Evolutionary conservation across 2,113 vertebrate genomes (phyloP).

Genomic region (Piaya cayana): DNA sequence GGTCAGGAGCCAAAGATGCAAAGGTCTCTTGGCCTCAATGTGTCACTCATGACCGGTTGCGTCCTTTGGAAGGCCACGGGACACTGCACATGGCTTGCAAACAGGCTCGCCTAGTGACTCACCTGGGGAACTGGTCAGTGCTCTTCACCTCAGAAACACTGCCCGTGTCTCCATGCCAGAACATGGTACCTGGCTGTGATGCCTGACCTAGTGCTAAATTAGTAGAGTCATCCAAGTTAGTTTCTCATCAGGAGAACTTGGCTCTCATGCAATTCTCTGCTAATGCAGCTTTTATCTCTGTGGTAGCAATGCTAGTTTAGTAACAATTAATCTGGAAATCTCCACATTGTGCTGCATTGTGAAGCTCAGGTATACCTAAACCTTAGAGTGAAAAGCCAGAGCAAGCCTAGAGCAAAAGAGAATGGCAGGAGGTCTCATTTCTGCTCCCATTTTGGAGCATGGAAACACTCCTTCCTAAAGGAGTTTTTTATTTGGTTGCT

Average conservation of each 20-base stretch:
- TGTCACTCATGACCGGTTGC: fast-evolving
- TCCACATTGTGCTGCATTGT: fast-evolving
- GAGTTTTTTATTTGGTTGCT: background rate
- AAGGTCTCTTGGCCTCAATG: background rate
- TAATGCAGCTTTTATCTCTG: background rate
- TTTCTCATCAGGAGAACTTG: background rate
- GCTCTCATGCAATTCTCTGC: background rate
- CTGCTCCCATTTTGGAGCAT: background rate
- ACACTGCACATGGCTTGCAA: fast-evolving
- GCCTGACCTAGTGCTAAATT: background rate
- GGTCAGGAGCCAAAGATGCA: background rate
- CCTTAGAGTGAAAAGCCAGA: background rate
- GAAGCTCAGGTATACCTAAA: background rate
- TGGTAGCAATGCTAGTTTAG: background rate
- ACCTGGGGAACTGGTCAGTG: fast-evolving
- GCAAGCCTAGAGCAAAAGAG: background rate
- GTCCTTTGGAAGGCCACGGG: background rate
- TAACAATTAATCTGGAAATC: background rate
- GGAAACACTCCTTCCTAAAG: background rate
- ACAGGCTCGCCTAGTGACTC: background rate
- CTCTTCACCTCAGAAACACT: background rate
- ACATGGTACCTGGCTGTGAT: background rate
- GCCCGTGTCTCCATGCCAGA: background rate
- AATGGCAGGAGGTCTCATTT: background rate
- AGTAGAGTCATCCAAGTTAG: background rate